Conservation (phyloP, 2,888 invertebrate genomes). For the Ypsolopha scabrella region DNA sequence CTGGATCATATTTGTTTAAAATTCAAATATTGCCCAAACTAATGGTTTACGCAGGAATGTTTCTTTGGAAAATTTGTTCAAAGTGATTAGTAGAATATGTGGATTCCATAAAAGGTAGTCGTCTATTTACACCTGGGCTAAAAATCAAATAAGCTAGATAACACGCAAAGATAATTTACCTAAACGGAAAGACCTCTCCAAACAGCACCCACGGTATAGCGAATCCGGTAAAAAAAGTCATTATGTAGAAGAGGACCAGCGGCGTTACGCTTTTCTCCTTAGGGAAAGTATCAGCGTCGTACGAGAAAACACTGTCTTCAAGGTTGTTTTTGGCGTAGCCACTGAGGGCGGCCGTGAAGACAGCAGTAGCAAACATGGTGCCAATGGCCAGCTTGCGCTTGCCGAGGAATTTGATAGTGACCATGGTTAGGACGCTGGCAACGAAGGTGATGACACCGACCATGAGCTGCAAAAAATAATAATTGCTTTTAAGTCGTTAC, state of each 20-base stretch:
- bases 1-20: too few species aligned
- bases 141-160: neutral
- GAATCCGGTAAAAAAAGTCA: slow-evolving; percentile 45
- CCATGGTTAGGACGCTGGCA: slow-evolving; percentile 44
- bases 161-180: slow-evolving; percentile 29
- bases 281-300: slow-evolving; percentile 45
- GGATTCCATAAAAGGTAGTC: too few species aligned
- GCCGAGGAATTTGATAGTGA: slow-evolving; percentile 47
- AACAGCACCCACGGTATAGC: slow-evolving; percentile 68
- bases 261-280: slow-evolving; percentile 44
- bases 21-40: too few species aligned
- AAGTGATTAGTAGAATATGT: neutral
- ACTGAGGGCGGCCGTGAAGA: slow-evolving; percentile 49
- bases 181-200: slow-evolving; percentile 70
- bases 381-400: slow-evolving; percentile 58
- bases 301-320: slow-evolving; percentile 47
- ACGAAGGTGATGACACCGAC: slow-evolving; percentile 57
- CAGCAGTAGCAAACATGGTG: slow-evolving; percentile 45
- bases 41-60: too few species aligned
- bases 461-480: slow-evolving; percentile 39
- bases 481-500: too few species aligned
- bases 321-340: slow-evolving; percentile 45
- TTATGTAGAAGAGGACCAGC: slow-evolving; percentile 41
- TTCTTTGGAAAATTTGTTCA: too few species aligned
- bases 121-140: too few species aligned